Conservation (phyloP, 2,888 invertebrate genomes). For the Xylota segnis region DNA sequence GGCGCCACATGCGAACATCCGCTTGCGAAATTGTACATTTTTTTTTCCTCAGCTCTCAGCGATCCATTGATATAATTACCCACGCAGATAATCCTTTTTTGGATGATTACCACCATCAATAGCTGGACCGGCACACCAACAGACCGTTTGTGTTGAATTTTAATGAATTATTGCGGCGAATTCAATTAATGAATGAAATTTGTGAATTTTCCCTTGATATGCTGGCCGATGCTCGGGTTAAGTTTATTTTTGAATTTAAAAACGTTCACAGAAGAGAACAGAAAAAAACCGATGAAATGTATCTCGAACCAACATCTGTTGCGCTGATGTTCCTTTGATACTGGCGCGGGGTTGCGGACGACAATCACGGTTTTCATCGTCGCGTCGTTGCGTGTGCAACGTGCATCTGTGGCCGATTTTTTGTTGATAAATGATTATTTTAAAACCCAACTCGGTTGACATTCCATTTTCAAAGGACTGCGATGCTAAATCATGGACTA, state of each 20-base stretch:
- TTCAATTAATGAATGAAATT: constrained; percentile 76
- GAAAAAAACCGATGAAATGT: constrained; percentile 27
- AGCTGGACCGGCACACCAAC: constrained; percentile 23
- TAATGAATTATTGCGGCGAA: constrained; percentile 76
- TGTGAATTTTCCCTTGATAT: constrained; percentile 62
- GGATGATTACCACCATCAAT: constrained; percentile 67
- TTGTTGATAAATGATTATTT: constrained; percentile 60
- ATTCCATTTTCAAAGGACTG: constrained; percentile 49
- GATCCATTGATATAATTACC: constrained; percentile 71
- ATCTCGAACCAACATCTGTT: constrained; percentile 68
- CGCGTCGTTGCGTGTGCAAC: constrained; percentile 31
- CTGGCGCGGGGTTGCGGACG: constrained; percentile 31
- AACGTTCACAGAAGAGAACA: constrained; percentile 35
- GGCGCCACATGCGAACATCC: constrained; percentile 73
- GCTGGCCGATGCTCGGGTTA: constrained; percentile 55
- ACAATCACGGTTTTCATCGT: constrained; percentile 50
- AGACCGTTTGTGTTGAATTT: constrained; percentile 72
- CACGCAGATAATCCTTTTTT: constrained; percentile 68
- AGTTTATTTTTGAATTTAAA: constrained; percentile 60
- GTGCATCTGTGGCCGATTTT: constrained; percentile 57
- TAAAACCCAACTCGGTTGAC: constrained; percentile 56
- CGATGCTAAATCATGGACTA: constrained; percentile 59
- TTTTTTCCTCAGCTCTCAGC: constrained; percentile 25
- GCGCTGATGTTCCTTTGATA: constrained; percentile 72
- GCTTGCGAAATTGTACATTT: constrained; percentile 26